Percentiles rank a stretch among this genome's conserved stretches.
phyloP scores from a whole-genome alignment of 1,140 invertebrate genomes.

The Planococcus citri region DNA sequence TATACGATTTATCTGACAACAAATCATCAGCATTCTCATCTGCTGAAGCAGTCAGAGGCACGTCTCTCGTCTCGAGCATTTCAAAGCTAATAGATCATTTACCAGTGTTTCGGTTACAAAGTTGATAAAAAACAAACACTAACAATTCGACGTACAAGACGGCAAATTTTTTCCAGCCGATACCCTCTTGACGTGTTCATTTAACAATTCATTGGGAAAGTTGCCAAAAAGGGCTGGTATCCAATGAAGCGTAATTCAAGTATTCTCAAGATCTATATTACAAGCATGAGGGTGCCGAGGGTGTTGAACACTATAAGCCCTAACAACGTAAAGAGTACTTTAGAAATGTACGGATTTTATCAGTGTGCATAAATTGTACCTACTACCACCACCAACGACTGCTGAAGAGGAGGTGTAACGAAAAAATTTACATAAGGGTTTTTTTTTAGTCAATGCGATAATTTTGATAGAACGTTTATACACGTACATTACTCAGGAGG shows the following conservation, averaged over 20 bases:
- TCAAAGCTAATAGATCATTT: no score
- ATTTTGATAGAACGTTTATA: no score
- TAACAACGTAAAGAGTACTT: background rate
- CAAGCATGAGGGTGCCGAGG: background rate
- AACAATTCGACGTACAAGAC: background rate
- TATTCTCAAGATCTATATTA: constrained; percentile 4
- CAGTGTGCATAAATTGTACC: background rate
- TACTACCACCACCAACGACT: no score
- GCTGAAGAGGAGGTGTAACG: background rate
- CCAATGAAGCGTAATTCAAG: background rate
- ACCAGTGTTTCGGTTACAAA: no score
- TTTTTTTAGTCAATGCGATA: background rate
- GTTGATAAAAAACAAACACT: no score
- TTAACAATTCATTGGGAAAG: constrained; percentile 3
- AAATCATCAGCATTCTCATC: no score
- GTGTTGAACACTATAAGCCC: constrained; percentile 1
- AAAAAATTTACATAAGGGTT: constrained; percentile 1
- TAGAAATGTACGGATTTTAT: constrained; percentile 2
- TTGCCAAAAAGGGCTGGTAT: background rate
- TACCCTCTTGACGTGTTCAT: constrained; percentile 6
- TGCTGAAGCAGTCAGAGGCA: no score
- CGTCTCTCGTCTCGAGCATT: no score
- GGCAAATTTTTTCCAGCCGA: background rate
- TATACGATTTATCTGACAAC: no score
- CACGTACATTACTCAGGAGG: no score